A percentile compares a stretch with the other conserved stretches of the same genome.
Conservation (phyloP, 2,888 invertebrate genomes). For the Anoncus sp. region DNA sequence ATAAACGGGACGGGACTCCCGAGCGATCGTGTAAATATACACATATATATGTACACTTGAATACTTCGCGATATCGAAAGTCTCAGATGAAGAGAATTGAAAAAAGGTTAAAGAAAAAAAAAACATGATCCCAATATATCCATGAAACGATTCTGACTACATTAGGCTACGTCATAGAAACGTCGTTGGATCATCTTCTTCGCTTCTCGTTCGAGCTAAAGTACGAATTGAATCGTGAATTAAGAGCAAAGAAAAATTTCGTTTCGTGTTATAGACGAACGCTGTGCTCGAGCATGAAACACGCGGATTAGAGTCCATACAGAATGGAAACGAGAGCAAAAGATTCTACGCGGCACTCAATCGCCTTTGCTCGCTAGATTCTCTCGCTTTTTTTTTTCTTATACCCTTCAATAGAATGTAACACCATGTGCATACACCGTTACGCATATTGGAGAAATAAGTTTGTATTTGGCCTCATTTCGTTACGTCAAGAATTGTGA, state of each 20-base stretch:
- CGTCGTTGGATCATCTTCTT: neutral
- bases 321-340: constrained; percentile 41
- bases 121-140: neutral
- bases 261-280: constrained; percentile 53
- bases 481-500: neutral
- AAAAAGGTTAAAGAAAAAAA: neutral
- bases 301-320: constrained; percentile 74
- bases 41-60: neutral
- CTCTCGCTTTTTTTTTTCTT: constrained; percentile 6
- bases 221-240: constrained; percentile 38
- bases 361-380: constrained; percentile 64
- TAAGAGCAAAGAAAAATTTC: constrained; percentile 52
- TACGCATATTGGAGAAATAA: neutral
- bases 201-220: neutral
- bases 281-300: constrained; percentile 75
- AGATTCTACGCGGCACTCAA: constrained; percentile 43
- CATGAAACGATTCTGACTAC: constrained; percentile 2
- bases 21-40: constrained; percentile 64
- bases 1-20: constrained; percentile 49
- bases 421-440: constrained; percentile 1
- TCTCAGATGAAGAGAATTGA: constrained; percentile 6
- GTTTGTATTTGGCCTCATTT: constrained; percentile 17
- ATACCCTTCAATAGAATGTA: constrained; percentile 18
- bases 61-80: constrained; percentile 18
- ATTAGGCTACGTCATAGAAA: constrained; percentile 12